Evolutionary conservation across 2,888 invertebrate genomes (phyloP), one percentile per base, ranked within the genome.

Genomic region (Caenorhabditis sp.): DNA sequence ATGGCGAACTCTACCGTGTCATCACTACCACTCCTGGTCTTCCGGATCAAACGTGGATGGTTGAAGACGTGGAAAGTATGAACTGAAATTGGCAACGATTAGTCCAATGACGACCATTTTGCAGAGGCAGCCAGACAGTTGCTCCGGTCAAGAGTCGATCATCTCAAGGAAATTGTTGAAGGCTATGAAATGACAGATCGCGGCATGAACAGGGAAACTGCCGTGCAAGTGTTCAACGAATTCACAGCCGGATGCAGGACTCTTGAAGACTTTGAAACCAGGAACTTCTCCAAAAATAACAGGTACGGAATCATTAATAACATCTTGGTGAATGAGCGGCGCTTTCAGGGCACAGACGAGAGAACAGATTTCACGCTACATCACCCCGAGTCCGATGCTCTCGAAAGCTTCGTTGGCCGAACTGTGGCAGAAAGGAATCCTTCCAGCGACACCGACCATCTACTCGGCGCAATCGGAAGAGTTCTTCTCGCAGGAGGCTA

Each of bases 211-310:
- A 15, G 17, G 7, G 70, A 70, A 8, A 41, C 53, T n/a, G 70
- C 70, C 0, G 6, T 2, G 24, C 15, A n/a, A 2, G 2, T 70
- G 1, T 61, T 52, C 45, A 70, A 59, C 22, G 70, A 70, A 26
- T 35, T 59, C 11, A 9, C 27, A 2, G 43, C 70, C 17, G 70
- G 70, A 9, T 30, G 52, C 26, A 43, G 70, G 24, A 59, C 70
- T 1, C 13, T 70, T 7, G 37, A 22, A 3, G 70, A 70, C 26
- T 70, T 70, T 13, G 70, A 70, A 20, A 43, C 6, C 2, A 15
- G 59, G 5, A 70, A 70, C 46, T 70, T 59, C 37, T 59, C 70
- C 13, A 58, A 52, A 6, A 59, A 45, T 20, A 17, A 45, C 27
- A 41, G 53, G 68, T 68, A n/a, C 22, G 65, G 0, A 13, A 13